Evolutionary conservation across 2,888 invertebrate species (phyloP).

Genomic region (Leptopterna dolabrata): DNA sequence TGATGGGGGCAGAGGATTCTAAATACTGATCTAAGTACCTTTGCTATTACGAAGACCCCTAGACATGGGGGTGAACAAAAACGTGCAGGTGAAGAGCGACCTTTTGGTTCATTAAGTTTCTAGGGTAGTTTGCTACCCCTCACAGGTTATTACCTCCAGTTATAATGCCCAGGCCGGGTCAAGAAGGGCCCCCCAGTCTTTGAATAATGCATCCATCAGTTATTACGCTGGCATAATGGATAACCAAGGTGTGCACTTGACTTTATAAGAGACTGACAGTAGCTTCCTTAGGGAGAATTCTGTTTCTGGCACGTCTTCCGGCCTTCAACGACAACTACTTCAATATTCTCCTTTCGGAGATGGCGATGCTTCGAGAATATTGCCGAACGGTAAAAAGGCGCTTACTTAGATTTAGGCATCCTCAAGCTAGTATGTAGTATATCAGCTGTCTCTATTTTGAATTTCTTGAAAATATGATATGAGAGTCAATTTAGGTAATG

Average conservation of each 20-base stretch:
- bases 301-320: neutral
- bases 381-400: too few species aligned
- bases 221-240: conserved; percentile 51
- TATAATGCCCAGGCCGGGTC: conserved; percentile 1
- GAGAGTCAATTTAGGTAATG: too few species aligned
- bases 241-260: conserved; percentile 50
- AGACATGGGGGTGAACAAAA: neutral
- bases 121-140: conserved; percentile 45
- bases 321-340: neutral
- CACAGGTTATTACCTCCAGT: conserved; percentile 35
- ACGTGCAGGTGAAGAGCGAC: conserved; percentile 21
- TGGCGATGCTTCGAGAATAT: too few species aligned
- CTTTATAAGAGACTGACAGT: conserved; percentile 27
- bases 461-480: too few species aligned
- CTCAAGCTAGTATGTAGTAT: too few species aligned
- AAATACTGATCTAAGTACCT: conserved; percentile 28
- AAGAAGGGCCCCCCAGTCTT: neutral
- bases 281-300: conserved; percentile 16
- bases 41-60: conserved; percentile 8
- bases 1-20: neutral
- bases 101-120: conserved; percentile 43
- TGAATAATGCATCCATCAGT: conserved; percentile 51
- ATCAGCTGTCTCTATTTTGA: too few species aligned
- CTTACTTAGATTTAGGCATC: too few species aligned
- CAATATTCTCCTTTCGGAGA: too few species aligned